Percentiles rank a stretch among this genome's conserved stretches.
These are phyloP conservation scores for Periophthalmus magnuspinnatus DNA, from an alignment of 2,797 vertebrate species.

Conservation along the genomic window DNA sequence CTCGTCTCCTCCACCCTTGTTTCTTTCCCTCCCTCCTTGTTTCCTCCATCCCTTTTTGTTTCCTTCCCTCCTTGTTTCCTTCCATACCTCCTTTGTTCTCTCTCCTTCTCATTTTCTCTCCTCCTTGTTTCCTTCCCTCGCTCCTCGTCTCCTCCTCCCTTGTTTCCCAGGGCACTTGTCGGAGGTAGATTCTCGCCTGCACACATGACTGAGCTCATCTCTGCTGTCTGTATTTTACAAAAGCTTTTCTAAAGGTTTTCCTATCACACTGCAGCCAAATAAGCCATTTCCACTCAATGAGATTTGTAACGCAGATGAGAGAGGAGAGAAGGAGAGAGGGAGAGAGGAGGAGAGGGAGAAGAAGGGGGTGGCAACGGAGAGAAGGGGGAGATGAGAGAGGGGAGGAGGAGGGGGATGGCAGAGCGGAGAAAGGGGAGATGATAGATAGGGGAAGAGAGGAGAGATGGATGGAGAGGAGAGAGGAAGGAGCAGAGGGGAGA, in stretches of 20 bases:
- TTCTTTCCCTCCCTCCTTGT: not conserved
- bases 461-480: too few relatives aligned
- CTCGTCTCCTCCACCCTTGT: not conserved
- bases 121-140: not conserved
- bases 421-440: too few relatives aligned
- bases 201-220: not conserved
- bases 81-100: not conserved
- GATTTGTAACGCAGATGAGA: conserved; percentile 21
- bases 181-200: not conserved
- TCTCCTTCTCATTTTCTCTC: not conserved
- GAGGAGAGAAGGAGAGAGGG: not conserved
- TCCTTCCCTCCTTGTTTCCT: not conserved
- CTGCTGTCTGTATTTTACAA: conserved; percentile 3
- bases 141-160: not conserved
- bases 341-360: not conserved
- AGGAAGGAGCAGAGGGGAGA: too few relatives aligned
- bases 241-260: conserved; percentile 26
- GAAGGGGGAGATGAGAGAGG: too few relatives aligned
- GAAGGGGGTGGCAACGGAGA: not conserved
- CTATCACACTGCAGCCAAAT: conserved; percentile 30
- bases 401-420: too few relatives aligned
- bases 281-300: conserved; percentile 21
- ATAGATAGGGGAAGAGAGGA: too few relatives aligned
- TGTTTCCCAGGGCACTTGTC: not conserved
- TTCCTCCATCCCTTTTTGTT: not conserved